phyloP scores from a whole-genome alignment of 2,888 invertebrate genomes.

The Leucophenga montana region DNA sequence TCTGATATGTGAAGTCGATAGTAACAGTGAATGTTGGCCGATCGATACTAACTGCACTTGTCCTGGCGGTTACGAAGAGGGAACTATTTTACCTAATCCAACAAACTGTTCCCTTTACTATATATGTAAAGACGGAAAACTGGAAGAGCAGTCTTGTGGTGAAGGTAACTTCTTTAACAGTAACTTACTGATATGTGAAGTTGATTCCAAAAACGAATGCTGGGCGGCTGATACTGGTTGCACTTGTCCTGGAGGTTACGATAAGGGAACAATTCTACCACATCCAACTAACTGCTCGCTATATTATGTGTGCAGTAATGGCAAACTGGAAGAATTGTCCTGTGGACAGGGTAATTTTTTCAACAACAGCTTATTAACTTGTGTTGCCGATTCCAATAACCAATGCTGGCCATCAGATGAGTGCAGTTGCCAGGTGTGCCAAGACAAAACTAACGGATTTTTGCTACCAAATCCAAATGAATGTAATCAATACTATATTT shows the following conservation, averaged over 20 bases:
- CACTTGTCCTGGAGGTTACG: conserved; percentile 52
- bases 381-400: conserved; percentile 13
- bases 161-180: too few relatives aligned
- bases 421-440: conserved; percentile 43
- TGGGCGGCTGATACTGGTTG: conserved; percentile 32
- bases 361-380: conserved; percentile 28
- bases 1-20: too few relatives aligned
- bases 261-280: conserved; percentile 47
- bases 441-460: conserved; percentile 53
- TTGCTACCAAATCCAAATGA: conserved; percentile 51
- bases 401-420: conserved; percentile 39
- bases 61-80: too few relatives aligned
- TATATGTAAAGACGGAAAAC: too few relatives aligned
- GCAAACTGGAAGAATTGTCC: conserved; percentile 48
- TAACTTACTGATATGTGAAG: too few relatives aligned
- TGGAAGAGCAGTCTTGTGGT: too few relatives aligned
- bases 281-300: conserved; percentile 55
- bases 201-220: background rate
- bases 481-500: conserved; percentile 59
- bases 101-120: too few relatives aligned
- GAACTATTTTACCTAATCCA: too few relatives aligned
- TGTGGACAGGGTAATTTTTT: conserved; percentile 63
- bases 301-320: conserved; percentile 55
- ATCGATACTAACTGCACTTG: too few relatives aligned
- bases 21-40: too few relatives aligned